A percentile compares a stretch with the other conserved stretches of the same genome.
These are phyloP conservation scores for Pheosia gnoma DNA, from an alignment of 2,888 invertebrate genomes.

Conservation along the genomic window DNA sequence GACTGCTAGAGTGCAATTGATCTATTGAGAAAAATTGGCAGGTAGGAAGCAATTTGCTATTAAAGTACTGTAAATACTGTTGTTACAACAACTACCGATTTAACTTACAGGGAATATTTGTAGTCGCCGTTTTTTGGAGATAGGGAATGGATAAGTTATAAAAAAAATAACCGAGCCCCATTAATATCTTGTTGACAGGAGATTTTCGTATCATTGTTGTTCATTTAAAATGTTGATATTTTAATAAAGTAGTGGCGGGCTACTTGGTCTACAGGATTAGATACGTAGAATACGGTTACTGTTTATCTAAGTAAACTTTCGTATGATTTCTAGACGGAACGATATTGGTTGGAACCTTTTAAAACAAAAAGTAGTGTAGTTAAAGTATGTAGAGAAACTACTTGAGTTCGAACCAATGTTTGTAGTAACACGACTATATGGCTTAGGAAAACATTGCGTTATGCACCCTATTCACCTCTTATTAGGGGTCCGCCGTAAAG, in stretches of 20 bases:
- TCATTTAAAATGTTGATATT: too few relatives aligned
- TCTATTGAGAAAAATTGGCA: neutral
- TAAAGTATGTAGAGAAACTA: constrained; percentile 23
- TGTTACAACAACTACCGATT: too few relatives aligned
- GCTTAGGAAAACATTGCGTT: constrained; percentile 7
- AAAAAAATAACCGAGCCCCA: too few relatives aligned
- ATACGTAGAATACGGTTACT: neutral
- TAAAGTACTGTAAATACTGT: neutral
- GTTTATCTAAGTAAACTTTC: neutral
- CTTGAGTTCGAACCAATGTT: constrained; percentile 35
- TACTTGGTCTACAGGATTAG: neutral
- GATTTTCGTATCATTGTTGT: too few relatives aligned
- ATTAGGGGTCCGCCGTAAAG: neutral
- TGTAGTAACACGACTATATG: constrained; percentile 37
- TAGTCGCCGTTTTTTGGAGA: too few relatives aligned
- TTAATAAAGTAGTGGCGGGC: too few relatives aligned
- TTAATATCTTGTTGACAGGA: too few relatives aligned
- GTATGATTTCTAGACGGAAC: constrained; percentile 6
- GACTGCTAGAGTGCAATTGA: neutral
- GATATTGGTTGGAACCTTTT: constrained; percentile 20
- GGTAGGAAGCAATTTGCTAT: neutral
- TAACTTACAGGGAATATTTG: too few relatives aligned
- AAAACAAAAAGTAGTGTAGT: neutral
- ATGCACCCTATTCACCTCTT: neutral
- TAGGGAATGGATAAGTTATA: too few relatives aligned